Evolutionary conservation across 2,113 vertebrate species (phyloP), one percentile per base, ranked within the genome.

Genomic region (Xiphias gladius): DNA sequence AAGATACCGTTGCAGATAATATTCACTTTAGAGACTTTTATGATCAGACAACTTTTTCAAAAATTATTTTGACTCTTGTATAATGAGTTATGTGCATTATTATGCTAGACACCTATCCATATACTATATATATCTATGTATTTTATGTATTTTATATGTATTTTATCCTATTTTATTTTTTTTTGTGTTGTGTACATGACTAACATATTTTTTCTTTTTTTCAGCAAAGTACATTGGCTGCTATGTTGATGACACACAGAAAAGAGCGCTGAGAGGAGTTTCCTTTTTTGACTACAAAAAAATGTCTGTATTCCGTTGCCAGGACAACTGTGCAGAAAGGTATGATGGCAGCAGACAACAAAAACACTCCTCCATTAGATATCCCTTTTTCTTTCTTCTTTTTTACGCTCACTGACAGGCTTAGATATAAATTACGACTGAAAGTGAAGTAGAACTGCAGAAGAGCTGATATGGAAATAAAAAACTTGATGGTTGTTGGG

Each of bases 261-360:
- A 88, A 58, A 94, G 98, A 86, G 97, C 97, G 0, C 96, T 99
- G 73, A 96, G 97, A 22, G 98, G 98, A 26, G 96, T 97, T 79
- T 99, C 98, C 86, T 99, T 99, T 95, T 97, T 98, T 3, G 98
- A 99, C 97, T 99, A 99, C 96, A 99, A 98, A 93, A 99, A 98
- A 96, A 99, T 99, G 98, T 99, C 98, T 12, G 93, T 99, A 81
- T 99, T 99, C 90, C 98, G 97, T 93, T 99, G 98, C 96, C 98
- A 99, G 93, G 98, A 99, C 97, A 99, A 98, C 97, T 99, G 98
- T 62, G 98, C 97, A 0, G 98, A 99, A 92, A 96, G 98, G 98
- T 99, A 96, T 20, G 86, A 86, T 14, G 50, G 63, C 43, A 32
- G 66, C 46, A 70, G 64, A 81, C 52, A 70, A 71, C 39, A 82